Percentiles rank a stretch among this genome's conserved stretches.
phyloP scores from a whole-genome alignment of 2,113 vertebrate species.

The Oncorhynchus nerka region DNA sequence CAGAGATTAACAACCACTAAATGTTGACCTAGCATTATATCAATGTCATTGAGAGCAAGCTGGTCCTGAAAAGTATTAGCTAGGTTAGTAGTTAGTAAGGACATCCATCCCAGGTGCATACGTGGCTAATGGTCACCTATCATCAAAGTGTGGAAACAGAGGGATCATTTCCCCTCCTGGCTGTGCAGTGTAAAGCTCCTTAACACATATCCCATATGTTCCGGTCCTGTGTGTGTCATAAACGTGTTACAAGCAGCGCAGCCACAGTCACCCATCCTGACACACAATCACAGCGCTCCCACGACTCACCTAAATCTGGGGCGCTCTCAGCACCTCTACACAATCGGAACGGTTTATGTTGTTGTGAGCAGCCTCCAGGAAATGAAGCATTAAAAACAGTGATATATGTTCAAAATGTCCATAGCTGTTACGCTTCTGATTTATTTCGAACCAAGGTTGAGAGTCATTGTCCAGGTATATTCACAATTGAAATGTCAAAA shows the following conservation, averaged over 20 bases:
- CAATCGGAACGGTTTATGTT: slow-evolving; percentile 64
- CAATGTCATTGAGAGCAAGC: background rate
- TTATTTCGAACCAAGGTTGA: slow-evolving; percentile 2
- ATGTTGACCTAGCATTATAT: too few species aligned
- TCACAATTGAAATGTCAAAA: too few species aligned
- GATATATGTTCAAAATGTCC: slow-evolving; percentile 51
- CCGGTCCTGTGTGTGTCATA: slow-evolving; percentile 51
- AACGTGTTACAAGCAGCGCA: slow-evolving; percentile 52
- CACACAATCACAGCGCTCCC: slow-evolving; percentile 61
- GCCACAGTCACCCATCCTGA: slow-evolving; percentile 56
- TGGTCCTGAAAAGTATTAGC: slow-evolving; percentile 11
- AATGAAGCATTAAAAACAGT: slow-evolving; percentile 28
- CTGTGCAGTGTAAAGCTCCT: slow-evolving; percentile 35
- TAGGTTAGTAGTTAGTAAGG: slow-evolving; percentile 56
- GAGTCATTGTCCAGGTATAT: background rate
- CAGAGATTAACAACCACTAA: background rate
- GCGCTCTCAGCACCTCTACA: slow-evolving; percentile 63
- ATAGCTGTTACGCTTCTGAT: background rate
- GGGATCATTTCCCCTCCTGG: slow-evolving; percentile 42
- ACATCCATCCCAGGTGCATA: slow-evolving; percentile 49
- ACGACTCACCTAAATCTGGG: slow-evolving; percentile 59
- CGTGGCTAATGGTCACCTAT: slow-evolving; percentile 44
- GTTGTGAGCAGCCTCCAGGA: slow-evolving; percentile 47
- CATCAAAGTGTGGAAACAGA: slow-evolving; percentile 56
- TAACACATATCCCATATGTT: slow-evolving; percentile 65